phyloP scores from a whole-genome alignment of 2,797 vertebrate species.

The Centropyge bicolor region DNA sequence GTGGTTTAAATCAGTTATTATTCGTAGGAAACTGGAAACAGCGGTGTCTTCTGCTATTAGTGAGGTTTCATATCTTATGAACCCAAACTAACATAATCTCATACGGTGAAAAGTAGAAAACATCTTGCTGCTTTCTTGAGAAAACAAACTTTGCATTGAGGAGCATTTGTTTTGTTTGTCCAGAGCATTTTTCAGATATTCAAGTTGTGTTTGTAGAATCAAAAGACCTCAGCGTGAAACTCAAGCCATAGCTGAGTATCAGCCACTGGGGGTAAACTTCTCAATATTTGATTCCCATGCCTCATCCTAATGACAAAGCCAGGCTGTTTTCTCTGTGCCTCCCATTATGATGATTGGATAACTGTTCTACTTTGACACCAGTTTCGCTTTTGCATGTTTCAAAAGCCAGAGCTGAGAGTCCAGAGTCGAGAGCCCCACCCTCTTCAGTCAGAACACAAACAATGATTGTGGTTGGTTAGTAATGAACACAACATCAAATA shows the following conservation, averaged over 20 bases:
- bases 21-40: background rate
- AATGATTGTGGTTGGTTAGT: background rate
- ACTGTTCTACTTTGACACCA: background rate
- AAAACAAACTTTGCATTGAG: background rate
- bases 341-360: background rate
- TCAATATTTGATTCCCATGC: too few species aligned
- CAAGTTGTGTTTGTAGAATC: background rate
- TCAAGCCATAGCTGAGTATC: background rate
- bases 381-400: constrained; percentile 1
- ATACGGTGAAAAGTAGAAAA: background rate
- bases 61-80: background rate
- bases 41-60: background rate
- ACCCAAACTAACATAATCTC: background rate
- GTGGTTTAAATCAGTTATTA: background rate
- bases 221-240: background rate
- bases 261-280: background rate
- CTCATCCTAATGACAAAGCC: background rate
- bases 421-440: background rate
- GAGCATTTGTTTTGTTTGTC: background rate
- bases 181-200: too few species aligned
- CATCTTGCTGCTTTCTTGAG: background rate
- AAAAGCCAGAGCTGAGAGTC: background rate
- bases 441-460: background rate
- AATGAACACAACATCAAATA: background rate
- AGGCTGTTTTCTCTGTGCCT: too few species aligned